A percentile compares a stretch with the other conserved stretches of the same genome.
These are phyloP conservation scores for Muntiacus reevesi DNA, from an alignment of 2,113 vertebrate genomes.

Conservation along the genomic window DNA sequence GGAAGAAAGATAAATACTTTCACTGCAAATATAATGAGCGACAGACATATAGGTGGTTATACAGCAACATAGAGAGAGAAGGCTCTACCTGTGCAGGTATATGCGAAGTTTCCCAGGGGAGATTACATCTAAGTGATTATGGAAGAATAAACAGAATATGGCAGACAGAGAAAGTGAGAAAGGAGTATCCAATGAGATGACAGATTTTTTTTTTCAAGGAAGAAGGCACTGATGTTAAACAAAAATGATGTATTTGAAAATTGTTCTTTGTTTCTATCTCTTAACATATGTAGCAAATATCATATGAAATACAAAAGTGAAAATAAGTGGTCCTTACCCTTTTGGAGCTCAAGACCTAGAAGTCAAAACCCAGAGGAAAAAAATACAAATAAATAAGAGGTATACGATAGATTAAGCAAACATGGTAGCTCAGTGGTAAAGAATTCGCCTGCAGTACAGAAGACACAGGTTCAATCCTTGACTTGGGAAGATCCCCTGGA, in stretches of 20 bases:
- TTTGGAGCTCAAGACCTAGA: background rate
- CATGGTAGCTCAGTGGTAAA: background rate
- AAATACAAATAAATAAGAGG: background rate
- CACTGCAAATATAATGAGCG: background rate
- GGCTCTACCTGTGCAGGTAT: background rate
- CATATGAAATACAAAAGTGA: background rate
- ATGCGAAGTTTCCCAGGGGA: background rate
- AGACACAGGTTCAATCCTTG: background rate
- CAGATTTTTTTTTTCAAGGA: background rate
- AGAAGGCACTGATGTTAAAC: background rate
- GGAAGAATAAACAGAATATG: background rate
- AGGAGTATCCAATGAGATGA: background rate
- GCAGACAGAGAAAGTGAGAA: background rate
- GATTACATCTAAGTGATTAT: background rate
- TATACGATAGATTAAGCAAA: background rate
- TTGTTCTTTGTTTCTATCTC: background rate
- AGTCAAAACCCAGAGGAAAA: background rate
- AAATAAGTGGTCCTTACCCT: background rate
- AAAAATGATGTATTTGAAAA: background rate
- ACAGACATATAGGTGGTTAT: background rate
- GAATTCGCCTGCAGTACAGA: background rate
- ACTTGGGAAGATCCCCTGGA: background rate
- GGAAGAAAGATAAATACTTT: background rate
- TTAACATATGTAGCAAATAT: background rate
- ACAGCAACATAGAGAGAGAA: background rate